Base-by-base conservation (phyloP, 2,113 vertebrate genomes). In the Okapia johnstoni region DNA sequence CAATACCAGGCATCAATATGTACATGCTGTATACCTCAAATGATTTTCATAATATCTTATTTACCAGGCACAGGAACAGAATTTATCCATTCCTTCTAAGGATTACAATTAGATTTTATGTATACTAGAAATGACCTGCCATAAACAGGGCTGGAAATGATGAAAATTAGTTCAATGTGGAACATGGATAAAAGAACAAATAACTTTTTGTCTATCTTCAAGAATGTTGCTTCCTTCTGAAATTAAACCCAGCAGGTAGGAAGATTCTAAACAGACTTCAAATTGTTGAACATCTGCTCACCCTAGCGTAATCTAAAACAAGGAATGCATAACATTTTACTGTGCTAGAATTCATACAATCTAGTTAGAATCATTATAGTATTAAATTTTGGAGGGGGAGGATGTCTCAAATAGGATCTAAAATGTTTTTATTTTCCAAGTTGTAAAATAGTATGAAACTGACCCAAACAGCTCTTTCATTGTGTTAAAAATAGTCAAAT, bases 241-340 rank as follows among this genome's bases (percentile, higher is more conserved):
- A 97, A 98, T 98, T 97, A 98, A 98, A 97, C 97, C 46, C 98
- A 98, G 98, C 98, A 98, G 98, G 98, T 98, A 98, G 96, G 91
- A 97, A 93, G 96, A 97, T 94, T 96, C 91, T 97, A 97, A 98
- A 98, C 96, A 97, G 98, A 98, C 96, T 96, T 96, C 94, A 95
- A 93, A 97, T 97, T 91, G 91, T 95, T 97, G 94, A 98, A 97
- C 98, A 98, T 98, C 98, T 98, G 98, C 97, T 98, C 96, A 88
- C 85, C 88, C 94, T 88, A 84, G 86, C 83, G 61, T 61, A 86
- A 83, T 93, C 46, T 94, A 94, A 97, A 97, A 83, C 46, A 93
- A 96, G 52, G 23, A 89, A 88, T 73, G 25, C 93, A n/a, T 83
- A 95, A 90, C 95, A 93, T 70, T 90, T 95, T 90, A 70, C 57